A percentile compares a stretch with the other conserved stretches of the same genome.
phyloP scores from a whole-genome alignment of 2,113 vertebrate species.

The Oxygymnocypris stewartii region DNA sequence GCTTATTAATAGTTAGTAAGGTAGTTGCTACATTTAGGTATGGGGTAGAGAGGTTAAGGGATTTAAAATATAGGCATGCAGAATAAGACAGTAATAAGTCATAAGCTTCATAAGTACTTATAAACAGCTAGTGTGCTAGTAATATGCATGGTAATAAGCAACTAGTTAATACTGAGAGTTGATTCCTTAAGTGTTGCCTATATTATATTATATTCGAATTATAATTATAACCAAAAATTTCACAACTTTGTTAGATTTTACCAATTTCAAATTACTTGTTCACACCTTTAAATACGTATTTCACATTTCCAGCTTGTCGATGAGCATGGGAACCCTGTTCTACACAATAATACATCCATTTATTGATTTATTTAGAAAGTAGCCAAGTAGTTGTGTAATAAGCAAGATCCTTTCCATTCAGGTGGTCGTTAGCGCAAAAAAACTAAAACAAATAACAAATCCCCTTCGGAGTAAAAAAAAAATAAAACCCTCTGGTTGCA shows the following conservation, averaged over 20 bases:
- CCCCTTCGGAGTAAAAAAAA: background rate
- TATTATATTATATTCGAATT: background rate
- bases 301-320: background rate
- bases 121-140: no score
- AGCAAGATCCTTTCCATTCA: background rate
- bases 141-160: no score
- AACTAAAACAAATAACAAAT: background rate
- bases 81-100: no score
- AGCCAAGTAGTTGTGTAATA: background rate
- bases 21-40: no score
- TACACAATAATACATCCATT: background rate
- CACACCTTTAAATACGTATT: background rate
- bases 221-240: background rate
- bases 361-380: background rate
- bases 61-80: no score
- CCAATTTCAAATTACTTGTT: background rate
- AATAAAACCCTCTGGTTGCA: background rate
- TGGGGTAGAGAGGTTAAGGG: no score
- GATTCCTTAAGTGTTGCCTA: no score
- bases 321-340: background rate
- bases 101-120: no score
- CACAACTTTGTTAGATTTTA: background rate
- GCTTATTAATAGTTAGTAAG: no score
- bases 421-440: background rate
- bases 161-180: no score